Percentiles rank a stretch among this genome's conserved stretches.
These are phyloP conservation scores for Pentalonia nigronervosa DNA, from an alignment of 1,140 invertebrate genomes.

Conservation along the genomic window DNA sequence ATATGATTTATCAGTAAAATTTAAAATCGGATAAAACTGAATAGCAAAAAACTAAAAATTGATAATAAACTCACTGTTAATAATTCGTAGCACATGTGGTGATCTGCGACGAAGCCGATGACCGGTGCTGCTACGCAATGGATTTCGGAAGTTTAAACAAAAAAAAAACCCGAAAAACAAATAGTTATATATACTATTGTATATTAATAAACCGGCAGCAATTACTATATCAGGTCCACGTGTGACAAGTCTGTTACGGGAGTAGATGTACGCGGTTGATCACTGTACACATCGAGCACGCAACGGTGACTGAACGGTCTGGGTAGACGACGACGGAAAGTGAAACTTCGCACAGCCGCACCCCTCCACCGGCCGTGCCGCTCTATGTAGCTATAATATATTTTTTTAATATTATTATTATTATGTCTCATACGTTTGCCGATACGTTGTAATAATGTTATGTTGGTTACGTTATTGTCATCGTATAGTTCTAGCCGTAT, in stretches of 20 bases:
- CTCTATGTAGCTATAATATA: no score
- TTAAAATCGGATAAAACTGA: no score
- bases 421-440: neutral
- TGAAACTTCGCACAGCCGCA: slow-evolving; percentile 26
- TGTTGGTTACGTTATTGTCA: neutral
- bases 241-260: neutral
- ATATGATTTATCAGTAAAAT: no score
- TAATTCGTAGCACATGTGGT: neutral
- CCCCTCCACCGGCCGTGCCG: neutral
- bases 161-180: neutral
- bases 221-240: neutral
- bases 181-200: neutral
- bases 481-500: neutral
- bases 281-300: slow-evolving; percentile 44
- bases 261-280: neutral
- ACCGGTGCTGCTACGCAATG: neutral
- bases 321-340: slow-evolving; percentile 7
- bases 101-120: neutral
- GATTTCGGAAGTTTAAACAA: neutral
- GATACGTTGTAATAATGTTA: neutral
- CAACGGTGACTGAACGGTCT: slow-evolving; percentile 50
- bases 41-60: neutral
- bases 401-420: neutral
- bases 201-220: no score
- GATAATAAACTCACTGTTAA: neutral